Evolutionary conservation across 2,888 invertebrate species (phyloP).

Genomic region (Synanthedon vespiformis): DNA sequence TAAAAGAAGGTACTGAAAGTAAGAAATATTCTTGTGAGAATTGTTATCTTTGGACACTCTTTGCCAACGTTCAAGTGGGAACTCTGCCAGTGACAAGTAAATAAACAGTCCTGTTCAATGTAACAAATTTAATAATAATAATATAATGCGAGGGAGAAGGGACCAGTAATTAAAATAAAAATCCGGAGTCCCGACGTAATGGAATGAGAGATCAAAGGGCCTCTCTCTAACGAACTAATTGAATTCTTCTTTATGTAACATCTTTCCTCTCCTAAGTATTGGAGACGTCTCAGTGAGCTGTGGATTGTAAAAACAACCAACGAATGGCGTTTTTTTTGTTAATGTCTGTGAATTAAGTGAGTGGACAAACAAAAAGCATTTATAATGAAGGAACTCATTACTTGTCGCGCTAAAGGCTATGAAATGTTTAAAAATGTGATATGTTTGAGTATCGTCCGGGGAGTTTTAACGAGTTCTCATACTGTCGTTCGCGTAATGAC

Average conservation of each 20-base stretch:
- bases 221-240: slow-evolving; percentile 9
- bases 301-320: not conserved
- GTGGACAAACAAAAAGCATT: not conserved
- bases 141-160: not conserved
- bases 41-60: too few relatives aligned
- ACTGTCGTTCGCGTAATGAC: not conserved
- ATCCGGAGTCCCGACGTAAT: slow-evolving; percentile 3
- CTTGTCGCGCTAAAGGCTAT: not conserved
- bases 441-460: not conserved
- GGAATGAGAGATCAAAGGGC: slow-evolving; percentile 11
- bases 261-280: not conserved
- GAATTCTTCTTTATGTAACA: slow-evolving; percentile 3
- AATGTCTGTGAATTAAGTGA: not conserved
- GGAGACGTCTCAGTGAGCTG: not conserved
- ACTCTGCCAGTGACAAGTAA: not conserved
- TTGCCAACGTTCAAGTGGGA: not conserved
- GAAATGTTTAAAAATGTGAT: not conserved
- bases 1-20: too few relatives aligned
- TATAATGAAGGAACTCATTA: not conserved
- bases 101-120: not conserved
- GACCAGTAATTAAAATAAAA: slow-evolving; percentile 5
- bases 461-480: not conserved
- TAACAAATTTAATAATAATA: not conserved
- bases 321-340: not conserved
- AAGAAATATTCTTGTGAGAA: too few relatives aligned